A percentile compares a stretch with the other conserved stretches of the same genome.
phyloP scores from a whole-genome alignment of 2,797 vertebrate species.

The Anisognathus igniventris region DNA sequence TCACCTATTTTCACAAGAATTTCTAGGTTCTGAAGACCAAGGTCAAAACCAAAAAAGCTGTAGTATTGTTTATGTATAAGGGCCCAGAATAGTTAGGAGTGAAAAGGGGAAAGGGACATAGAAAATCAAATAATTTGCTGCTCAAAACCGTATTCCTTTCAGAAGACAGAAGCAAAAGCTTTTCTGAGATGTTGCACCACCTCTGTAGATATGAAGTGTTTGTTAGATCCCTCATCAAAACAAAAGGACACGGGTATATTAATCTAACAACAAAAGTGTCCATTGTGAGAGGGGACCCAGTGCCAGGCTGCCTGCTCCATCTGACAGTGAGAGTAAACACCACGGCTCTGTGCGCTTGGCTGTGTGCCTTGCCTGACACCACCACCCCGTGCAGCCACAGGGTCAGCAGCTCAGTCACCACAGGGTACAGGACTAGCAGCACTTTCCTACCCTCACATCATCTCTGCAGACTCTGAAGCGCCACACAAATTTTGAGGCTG shows the following conservation, averaged over 20 bases:
- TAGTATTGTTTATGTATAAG: not conserved
- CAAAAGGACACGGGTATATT: slow-evolving; percentile 53
- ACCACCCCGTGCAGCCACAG: not conserved
- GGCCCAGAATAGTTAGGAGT: not conserved
- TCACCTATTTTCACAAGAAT: not conserved
- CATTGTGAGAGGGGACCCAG: slow-evolving; percentile 41
- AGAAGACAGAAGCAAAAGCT: not conserved
- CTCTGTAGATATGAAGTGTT: slow-evolving; percentile 35
- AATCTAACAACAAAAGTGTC: slow-evolving; percentile 46
- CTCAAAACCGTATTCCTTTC: not conserved
- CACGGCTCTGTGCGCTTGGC: not conserved
- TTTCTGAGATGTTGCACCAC: not conserved
- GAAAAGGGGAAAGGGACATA: not conserved
- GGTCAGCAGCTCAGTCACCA: not conserved
- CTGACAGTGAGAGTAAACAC: slow-evolving; percentile 50
- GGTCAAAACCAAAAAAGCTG: not conserved
- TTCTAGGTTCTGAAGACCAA: not conserved
- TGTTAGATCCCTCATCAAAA: slow-evolving; percentile 53
- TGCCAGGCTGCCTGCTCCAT: slow-evolving; percentile 56
- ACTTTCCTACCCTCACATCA: not conserved
- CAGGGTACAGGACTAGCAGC: not conserved
- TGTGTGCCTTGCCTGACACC: slow-evolving; percentile 25
- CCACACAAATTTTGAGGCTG: not conserved
- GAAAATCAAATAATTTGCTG: not conserved
- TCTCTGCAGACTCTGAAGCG: not conserved